A percentile compares a stretch with the other conserved stretches of the same genome.
Evolutionary conservation across 1,140 invertebrate genomes (phyloP).

Genomic region (Atta cephalotes): DNA sequence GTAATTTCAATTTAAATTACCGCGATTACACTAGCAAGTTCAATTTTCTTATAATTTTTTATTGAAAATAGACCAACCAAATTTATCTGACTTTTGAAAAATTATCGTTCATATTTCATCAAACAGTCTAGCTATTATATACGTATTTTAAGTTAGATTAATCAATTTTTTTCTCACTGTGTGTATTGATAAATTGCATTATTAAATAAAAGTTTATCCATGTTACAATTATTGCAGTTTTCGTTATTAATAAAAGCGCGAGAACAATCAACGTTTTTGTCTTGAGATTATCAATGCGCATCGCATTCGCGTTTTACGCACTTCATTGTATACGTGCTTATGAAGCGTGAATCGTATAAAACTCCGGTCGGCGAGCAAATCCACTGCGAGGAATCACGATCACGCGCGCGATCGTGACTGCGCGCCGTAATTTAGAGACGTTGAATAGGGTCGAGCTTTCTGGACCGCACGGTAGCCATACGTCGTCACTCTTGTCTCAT

Average conservation of each 20-base stretch:
- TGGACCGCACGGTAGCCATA: constrained; percentile 67
- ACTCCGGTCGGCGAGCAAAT: constrained; percentile 43
- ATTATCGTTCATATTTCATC: too few relatives aligned
- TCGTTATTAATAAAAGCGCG: background rate
- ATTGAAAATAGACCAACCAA: constrained; percentile 3
- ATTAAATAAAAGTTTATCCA: background rate
- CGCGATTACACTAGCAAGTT: constrained; percentile 31
- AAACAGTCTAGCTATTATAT: too few relatives aligned
- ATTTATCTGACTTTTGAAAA: too few relatives aligned
- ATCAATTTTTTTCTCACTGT: too few relatives aligned
- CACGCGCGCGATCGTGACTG: constrained; percentile 74
- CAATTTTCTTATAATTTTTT: constrained; percentile 40
- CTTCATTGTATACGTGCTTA: constrained; percentile 43
- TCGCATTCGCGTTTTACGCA: constrained; percentile 29
- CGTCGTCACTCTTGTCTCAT: constrained; percentile 72
- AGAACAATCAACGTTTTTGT: constrained; percentile 4
- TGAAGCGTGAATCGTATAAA: constrained; percentile 61
- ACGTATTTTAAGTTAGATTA: too few relatives aligned
- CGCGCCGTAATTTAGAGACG: constrained; percentile 62
- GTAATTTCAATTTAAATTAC: constrained; percentile 63
- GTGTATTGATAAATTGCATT: background rate
- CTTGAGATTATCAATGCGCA: constrained; percentile 5
- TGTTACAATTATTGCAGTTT: background rate
- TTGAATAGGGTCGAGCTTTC: constrained; percentile 70
- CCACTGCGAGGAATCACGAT: constrained; percentile 71